Evolutionary conservation across 2,113 vertebrate genomes (phyloP).

Genomic region (Trochalopteron elliotii): DNA sequence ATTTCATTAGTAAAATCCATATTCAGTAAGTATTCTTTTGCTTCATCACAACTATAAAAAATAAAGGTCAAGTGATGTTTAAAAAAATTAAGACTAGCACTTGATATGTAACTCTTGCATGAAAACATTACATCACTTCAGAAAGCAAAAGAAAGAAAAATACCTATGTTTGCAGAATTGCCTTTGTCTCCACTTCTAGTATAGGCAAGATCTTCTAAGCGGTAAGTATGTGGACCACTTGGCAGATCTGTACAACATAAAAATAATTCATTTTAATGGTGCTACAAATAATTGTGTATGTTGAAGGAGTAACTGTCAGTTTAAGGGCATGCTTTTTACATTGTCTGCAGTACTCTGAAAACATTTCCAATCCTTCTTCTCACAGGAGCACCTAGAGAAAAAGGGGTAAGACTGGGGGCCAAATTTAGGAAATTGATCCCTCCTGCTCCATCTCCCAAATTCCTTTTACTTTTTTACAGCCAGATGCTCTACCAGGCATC

Average conservation of each 20-base stretch:
- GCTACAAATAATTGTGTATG: not conserved
- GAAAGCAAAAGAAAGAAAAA: not conserved
- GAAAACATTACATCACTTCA: not conserved
- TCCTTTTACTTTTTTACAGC: not conserved
- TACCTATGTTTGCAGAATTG: conserved; percentile 85
- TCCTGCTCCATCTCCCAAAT: not conserved
- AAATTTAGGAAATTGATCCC: not conserved
- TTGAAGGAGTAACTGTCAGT: not conserved
- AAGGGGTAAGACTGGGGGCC: not conserved
- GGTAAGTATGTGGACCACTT: conserved; percentile 77
- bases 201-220: conserved; percentile 84
- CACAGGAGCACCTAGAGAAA: not conserved
- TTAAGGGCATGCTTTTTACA: not conserved
- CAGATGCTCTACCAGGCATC: not conserved
- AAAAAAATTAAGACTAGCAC: not conserved
- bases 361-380: not conserved
- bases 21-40: fast-evolving
- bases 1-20: not conserved
- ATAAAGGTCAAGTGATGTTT: not conserved
- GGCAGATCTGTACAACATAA: conserved; percentile 76
- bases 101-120: not conserved
- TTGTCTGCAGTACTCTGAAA: not conserved
- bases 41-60: not conserved
- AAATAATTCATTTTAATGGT: not conserved
- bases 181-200: conserved; percentile 87